A percentile compares a stretch with the other conserved stretches of the same genome.
These are phyloP conservation scores for Lithophane socia DNA, from an alignment of 2,888 invertebrate species.

Conservation along the genomic window DNA sequence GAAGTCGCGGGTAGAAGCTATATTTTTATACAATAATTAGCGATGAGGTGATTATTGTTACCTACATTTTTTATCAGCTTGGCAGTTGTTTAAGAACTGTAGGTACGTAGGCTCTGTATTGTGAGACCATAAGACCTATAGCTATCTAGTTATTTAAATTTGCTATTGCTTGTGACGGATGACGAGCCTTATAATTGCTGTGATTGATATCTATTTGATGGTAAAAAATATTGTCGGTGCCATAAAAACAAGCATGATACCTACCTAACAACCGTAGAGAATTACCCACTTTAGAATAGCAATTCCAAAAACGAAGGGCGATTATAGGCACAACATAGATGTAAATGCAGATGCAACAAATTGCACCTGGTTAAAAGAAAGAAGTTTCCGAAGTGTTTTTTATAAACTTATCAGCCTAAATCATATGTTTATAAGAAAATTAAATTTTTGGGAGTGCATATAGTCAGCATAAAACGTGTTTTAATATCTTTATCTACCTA, in stretches of 20 bases:
- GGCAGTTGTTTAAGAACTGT: not conserved
- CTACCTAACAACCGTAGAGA: slow-evolving; percentile 44
- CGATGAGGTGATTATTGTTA: not conserved
- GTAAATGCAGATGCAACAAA: not conserved
- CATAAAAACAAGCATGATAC: slow-evolving; percentile 35
- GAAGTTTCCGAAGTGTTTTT: not conserved
- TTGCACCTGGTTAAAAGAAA: slow-evolving; percentile 6
- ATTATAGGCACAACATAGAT: slow-evolving; percentile 20
- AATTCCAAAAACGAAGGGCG: slow-evolving; percentile 29
- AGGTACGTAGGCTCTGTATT: too few relatives aligned
- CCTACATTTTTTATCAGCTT: not conserved
- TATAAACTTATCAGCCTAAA: not conserved
- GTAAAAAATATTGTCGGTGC: slow-evolving; percentile 39
- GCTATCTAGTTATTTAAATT: slow-evolving; percentile 3
- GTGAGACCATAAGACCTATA: not conserved
- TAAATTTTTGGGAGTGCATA: not conserved
- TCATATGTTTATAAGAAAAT: not conserved
- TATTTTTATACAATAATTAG: not conserved
- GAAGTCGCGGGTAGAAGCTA: too few relatives aligned
- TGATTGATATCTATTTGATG: slow-evolving; percentile 16
- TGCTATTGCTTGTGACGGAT: slow-evolving; percentile 18
- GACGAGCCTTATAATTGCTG: slow-evolving; percentile 22
- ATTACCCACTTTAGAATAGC: slow-evolving; percentile 44
- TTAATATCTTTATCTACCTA: not conserved
- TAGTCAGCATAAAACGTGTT: not conserved